These are phyloP conservation scores for Fringilla coelebs DNA, from an alignment of 2,797 vertebrate species.

Conservation along the genomic window DNA sequence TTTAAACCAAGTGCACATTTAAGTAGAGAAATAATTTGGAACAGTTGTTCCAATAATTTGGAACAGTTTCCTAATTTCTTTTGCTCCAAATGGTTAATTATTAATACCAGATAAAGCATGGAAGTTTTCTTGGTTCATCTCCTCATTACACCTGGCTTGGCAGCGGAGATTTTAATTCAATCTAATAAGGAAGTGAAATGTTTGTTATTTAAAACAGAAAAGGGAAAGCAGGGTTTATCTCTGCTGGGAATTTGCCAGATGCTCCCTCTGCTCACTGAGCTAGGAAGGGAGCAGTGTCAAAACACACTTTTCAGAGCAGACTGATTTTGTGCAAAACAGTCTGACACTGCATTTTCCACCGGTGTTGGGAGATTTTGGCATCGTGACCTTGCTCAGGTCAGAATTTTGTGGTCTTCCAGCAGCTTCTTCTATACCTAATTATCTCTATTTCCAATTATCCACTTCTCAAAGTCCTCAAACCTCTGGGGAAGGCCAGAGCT, in stretches of 20 bases:
- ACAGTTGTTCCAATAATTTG: background rate
- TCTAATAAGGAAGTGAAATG: background rate
- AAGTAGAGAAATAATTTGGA: background rate
- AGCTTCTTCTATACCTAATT: background rate
- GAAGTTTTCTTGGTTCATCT: background rate
- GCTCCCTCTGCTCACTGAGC: background rate
- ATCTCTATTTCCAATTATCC: background rate
- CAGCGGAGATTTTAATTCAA: background rate
- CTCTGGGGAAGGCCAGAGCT: background rate
- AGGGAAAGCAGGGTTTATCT: background rate
- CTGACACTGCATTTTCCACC: background rate
- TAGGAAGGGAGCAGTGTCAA: constrained; percentile 7
- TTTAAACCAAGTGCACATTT: background rate
- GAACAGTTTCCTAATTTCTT: background rate
- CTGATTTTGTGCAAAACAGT: background rate
- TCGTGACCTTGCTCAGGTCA: background rate
- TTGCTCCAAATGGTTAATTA: background rate
- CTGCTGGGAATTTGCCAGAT: background rate
- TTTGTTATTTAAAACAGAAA: background rate
- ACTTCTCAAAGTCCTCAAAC: background rate
- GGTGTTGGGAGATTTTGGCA: background rate
- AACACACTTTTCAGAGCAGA: constrained; percentile 20
- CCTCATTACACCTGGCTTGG: background rate
- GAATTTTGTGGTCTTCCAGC: background rate
- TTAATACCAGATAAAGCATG: background rate